Percentiles rank a stretch among this genome's conserved stretches.
Evolutionary conservation across 2,888 invertebrate species (phyloP).

Genomic region (Germaria angustata): DNA sequence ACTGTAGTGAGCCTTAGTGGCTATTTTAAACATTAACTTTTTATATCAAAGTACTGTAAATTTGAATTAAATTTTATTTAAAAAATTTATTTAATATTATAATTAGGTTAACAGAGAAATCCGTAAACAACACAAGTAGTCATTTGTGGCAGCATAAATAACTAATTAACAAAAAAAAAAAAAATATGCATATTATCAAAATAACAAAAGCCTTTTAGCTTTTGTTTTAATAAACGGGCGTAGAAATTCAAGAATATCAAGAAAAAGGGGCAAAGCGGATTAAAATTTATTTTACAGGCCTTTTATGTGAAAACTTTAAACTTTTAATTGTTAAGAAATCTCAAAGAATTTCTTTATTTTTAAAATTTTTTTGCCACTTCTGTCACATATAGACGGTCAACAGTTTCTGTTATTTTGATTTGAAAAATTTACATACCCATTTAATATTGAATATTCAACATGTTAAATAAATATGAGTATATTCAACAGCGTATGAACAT

Average conservation of each 20-base stretch:
- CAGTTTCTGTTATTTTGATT: slow-evolving; percentile 13
- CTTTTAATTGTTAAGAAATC: not conserved
- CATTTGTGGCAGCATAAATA: slow-evolving; percentile 45
- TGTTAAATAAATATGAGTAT: slow-evolving; percentile 59
- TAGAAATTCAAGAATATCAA: not conserved
- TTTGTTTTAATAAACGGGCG: not conserved
- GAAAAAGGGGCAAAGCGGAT: too few species aligned
- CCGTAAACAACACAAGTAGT: slow-evolving; percentile 20
- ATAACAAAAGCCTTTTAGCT: not conserved
- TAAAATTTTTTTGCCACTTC: not conserved
- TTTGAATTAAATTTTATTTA: slow-evolving; percentile 30
- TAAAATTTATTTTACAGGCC: too few species aligned
- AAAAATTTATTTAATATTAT: slow-evolving; percentile 59
- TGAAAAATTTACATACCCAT: not conserved
- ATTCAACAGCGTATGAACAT: not conserved
- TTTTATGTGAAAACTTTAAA: too few species aligned
- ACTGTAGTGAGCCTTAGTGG: not conserved
- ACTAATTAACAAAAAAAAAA: slow-evolving; percentile 59
- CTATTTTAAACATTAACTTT: not conserved
- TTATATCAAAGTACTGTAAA: not conserved
- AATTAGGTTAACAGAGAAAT: slow-evolving; percentile 54
- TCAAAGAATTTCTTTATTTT: too few species aligned
- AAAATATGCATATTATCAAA: not conserved
- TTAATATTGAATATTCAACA: slow-evolving; percentile 55
- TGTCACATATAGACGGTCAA: slow-evolving; percentile 5